These are phyloP conservation scores for Nannoperca obscura DNA, from an alignment of 2,797 vertebrate genomes.

Conservation along the genomic window DNA sequence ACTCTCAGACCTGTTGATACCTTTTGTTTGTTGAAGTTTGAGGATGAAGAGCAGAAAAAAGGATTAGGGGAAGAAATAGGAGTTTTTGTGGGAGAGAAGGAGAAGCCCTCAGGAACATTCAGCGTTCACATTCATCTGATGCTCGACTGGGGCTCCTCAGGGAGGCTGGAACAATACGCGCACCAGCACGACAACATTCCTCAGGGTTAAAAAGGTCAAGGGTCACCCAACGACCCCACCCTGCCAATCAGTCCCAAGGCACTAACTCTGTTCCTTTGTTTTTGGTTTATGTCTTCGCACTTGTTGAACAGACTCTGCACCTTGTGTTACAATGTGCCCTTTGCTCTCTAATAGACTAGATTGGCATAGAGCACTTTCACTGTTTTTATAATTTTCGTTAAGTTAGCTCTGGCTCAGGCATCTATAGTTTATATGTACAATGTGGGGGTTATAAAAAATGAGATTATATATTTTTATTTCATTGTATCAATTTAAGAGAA, in stretches of 20 bases:
- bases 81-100: no score
- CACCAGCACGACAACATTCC: conserved; percentile 83
- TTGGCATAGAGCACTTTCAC: conserved; percentile 15
- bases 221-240: conserved; percentile 76
- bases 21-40: conserved; percentile 73
- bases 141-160: conserved; percentile 65
- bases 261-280: conserved; percentile 67
- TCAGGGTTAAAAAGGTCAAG: conserved; percentile 80
- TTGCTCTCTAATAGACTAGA: conserved; percentile 69
- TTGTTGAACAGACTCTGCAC: conserved; percentile 79
- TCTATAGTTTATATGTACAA: background rate
- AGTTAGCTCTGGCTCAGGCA: conserved; percentile 13
- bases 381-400: conserved; percentile 9
- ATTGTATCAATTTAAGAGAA: conserved; percentile 1
- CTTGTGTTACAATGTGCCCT: conserved; percentile 74
- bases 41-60: conserved; percentile 67
- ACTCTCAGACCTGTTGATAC: conserved; percentile 64
- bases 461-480: conserved; percentile 8
- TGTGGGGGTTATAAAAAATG: background rate
- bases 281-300: conserved; percentile 77
- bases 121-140: conserved; percentile 73
- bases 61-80: conserved; percentile 69
- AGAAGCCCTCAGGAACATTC: conserved; percentile 60
- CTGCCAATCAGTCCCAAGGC: conserved; percentile 79
- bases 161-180: conserved; percentile 79